A percentile compares a stretch with the other conserved stretches of the same genome.
Conservation (phyloP, 2,113 vertebrate species). For the Sciurus niger region DNA sequence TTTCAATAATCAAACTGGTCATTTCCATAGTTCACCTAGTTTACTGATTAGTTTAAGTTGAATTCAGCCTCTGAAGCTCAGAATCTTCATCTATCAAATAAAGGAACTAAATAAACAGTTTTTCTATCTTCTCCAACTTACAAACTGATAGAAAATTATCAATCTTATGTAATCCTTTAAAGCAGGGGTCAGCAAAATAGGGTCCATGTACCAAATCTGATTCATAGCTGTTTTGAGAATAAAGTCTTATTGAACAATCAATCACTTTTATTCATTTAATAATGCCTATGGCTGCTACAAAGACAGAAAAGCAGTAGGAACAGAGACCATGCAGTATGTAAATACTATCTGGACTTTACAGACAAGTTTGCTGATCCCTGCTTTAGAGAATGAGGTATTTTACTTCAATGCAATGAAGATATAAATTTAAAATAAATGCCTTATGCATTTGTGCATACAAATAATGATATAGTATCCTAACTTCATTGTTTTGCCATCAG, state of each 20-base stretch:
- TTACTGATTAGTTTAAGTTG: conserved; percentile 29
- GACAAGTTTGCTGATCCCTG: not conserved
- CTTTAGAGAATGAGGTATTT: conserved; percentile 33
- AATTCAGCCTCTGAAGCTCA: conserved; percentile 38
- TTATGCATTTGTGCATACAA: conserved; percentile 45
- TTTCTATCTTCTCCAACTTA: not conserved
- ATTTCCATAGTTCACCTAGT: conserved; percentile 39
- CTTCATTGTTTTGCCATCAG: not conserved
- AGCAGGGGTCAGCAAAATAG: not conserved
- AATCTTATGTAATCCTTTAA: conserved; percentile 48
- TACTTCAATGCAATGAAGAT: not conserved
- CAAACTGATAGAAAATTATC: not conserved
- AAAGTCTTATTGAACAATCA: not conserved
- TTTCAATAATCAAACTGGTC: conserved; percentile 54
- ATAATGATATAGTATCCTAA: not conserved
- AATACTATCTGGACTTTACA: not conserved
- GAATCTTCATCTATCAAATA: not conserved
- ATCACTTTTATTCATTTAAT: conserved; percentile 1
- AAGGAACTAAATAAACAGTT: not conserved
- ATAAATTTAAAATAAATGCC: not conserved
- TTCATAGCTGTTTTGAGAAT: not conserved
- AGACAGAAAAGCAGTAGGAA: not conserved
- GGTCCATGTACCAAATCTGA: not conserved
- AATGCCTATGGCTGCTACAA: not conserved
- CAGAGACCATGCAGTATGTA: not conserved